Base-by-base conservation (phyloP, 2,888 invertebrate genomes). In the Holacanthella duospinosa region DNA sequence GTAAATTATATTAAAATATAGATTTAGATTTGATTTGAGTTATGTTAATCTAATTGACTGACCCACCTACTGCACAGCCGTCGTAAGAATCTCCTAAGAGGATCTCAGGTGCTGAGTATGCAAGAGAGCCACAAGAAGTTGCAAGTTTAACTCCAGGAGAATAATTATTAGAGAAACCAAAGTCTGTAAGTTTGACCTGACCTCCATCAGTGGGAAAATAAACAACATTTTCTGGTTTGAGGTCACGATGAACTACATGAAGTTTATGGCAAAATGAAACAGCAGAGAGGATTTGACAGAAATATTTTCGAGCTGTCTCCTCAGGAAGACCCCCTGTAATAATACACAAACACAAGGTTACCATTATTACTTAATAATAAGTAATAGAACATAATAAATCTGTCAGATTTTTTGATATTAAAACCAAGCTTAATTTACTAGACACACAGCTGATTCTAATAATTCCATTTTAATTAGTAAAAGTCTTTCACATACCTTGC, bases 171-270 rank as follows among this genome's bases (percentile, higher is more conserved):
- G 96, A 96, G 75, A 87, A 87, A 77, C 95, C 99, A 81, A 99
- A 99, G 80, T 99, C 99, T 66, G 99, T 99, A 76, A 99, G 82
- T 81, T 99, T 99, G 36, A 99, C 97, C 77, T 93, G 85, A 64
- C 94, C 94, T 27, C 60, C 64, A 26, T 63, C 58, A 19, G 59
- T 55, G 79, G 96, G 93, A 79, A 99, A 99, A 81, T 97, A 97
- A 59, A 99, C 95, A 65, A 99, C 97, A 82, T 99, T 99, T 80
- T 99, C 99, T 19, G 97, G 99, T 80, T 99, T 99, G 71, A 99
- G 82, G 81, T 99, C 99, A 71, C 99, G 84, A 76, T 89, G 89
- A 21, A 89, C 85, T 28, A 89, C 88, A 77, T 88, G 87, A 69
- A 89, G 83, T 80, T 92, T 88, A 81, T 99, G 99, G 81, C 99